Conservation (phyloP, 2,113 vertebrate genomes). For the Sprattus sprattus region DNA sequence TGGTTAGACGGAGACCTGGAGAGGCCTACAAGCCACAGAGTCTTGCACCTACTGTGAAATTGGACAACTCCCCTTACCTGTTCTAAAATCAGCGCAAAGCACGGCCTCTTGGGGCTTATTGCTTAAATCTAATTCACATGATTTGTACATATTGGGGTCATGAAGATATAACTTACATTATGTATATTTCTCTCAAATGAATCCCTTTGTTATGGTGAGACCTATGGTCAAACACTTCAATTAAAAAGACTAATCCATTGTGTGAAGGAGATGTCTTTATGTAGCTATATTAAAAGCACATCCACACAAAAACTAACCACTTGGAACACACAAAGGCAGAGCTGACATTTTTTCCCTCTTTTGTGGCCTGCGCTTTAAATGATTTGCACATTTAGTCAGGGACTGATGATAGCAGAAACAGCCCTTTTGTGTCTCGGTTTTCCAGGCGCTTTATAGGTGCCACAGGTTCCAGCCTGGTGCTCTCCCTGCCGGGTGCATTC, state of each 20-base stretch:
- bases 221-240: no score
- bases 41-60: no score
- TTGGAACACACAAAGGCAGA: neutral
- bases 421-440: slow-evolving; percentile 44
- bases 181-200: no score
- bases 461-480: slow-evolving; percentile 45
- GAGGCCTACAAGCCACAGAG: no score
- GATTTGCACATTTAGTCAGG: neutral
- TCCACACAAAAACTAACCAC: neutral
- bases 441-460: slow-evolving; percentile 53
- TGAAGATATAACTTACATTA: neutral
- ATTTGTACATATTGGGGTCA: neutral
- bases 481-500: slow-evolving; percentile 43
- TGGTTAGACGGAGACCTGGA: no score
- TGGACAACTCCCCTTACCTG: no score
- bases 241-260: no score
- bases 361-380: neutral
- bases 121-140: neutral
- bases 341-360: neutral
- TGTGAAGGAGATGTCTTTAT: no score
- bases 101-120: no score
- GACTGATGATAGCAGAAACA: neutral
- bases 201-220: no score
- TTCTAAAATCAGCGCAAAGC: no score
- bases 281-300: no score